Conservation (phyloP, 2,888 invertebrate species). For the Lysandra coridon region DNA sequence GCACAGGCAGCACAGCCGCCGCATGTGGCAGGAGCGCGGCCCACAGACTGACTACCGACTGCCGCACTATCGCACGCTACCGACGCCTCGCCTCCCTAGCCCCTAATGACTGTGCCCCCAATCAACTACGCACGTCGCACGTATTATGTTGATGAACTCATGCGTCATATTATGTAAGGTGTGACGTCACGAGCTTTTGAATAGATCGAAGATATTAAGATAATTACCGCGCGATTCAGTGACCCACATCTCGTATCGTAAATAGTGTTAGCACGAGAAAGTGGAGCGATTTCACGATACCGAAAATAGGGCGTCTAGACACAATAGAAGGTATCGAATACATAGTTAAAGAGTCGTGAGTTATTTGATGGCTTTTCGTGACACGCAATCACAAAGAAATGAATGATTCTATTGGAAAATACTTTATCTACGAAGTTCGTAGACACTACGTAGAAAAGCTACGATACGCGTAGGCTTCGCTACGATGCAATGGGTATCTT, state of each 20-base stretch:
- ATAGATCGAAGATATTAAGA: slow-evolving; percentile 6
- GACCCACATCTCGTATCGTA: not conserved
- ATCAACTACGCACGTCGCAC: slow-evolving; percentile 50
- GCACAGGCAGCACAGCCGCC: slow-evolving; percentile 67
- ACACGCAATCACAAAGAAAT: not conserved
- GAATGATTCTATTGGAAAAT: slow-evolving; percentile 48
- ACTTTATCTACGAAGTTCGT: slow-evolving; percentile 54
- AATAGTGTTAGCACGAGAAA: slow-evolving; percentile 45
- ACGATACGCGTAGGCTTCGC: not conserved
- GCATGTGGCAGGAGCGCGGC: slow-evolving; percentile 52
- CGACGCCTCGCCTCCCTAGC: slow-evolving; percentile 41
- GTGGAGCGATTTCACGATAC: slow-evolving; percentile 73
- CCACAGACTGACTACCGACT: slow-evolving; percentile 55
- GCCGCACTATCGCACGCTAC: slow-evolving; percentile 49
- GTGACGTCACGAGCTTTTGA: slow-evolving; percentile 22
- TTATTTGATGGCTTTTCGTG: not conserved
- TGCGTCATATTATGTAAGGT: slow-evolving; percentile 55
- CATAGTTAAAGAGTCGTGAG: slow-evolving; percentile 46
- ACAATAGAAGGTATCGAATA: slow-evolving; percentile 62
- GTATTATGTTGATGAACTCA: slow-evolving; percentile 62
- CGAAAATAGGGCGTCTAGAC: slow-evolving; percentile 69
- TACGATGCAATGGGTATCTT: not conserved
- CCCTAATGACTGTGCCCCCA: slow-evolving; percentile 44
- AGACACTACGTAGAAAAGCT: not conserved
- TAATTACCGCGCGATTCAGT: slow-evolving; percentile 23